These are phyloP conservation scores for Myripristis murdjan DNA, from an alignment of 2,797 vertebrate species.

Conservation along the genomic window DNA sequence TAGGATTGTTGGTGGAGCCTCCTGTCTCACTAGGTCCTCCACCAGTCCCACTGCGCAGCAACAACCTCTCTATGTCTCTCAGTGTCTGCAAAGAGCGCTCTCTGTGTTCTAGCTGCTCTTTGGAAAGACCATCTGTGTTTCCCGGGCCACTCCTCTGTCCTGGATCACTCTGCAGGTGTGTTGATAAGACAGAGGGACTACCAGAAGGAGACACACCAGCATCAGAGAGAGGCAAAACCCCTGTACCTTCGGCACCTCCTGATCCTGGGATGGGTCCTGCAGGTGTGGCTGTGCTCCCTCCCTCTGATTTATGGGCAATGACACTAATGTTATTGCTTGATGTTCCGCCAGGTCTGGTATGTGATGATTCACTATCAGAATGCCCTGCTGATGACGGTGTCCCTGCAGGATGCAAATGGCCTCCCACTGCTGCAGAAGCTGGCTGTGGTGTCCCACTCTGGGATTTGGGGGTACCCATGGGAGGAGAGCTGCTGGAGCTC, in stretches of 20 bases:
- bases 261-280: constrained; percentile 55
- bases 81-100: constrained; percentile 97
- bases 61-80: constrained; percentile 94
- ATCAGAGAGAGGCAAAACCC: constrained; percentile 70
- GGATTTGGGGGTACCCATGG: constrained; percentile 90
- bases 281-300: constrained; percentile 50
- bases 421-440: constrained; percentile 79
- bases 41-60: constrained; percentile 89
- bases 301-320: constrained; percentile 67
- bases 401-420: constrained; percentile 79
- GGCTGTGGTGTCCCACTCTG: constrained; percentile 86
- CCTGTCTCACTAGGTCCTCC: constrained; percentile 72
- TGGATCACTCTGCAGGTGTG: constrained; percentile 81
- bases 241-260: constrained; percentile 67
- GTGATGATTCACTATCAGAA: constrained; percentile 84
- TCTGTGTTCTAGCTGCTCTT: constrained; percentile 97
- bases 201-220: constrained; percentile 72
- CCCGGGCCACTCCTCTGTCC: constrained; percentile 72
- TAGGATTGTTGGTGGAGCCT: constrained; percentile 70
- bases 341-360: constrained; percentile 60
- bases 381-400: constrained; percentile 79
- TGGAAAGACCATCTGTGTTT: constrained; percentile 90
- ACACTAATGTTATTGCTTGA: constrained; percentile 72
- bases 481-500: constrained; percentile 87
- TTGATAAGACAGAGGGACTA: constrained; percentile 81